These are phyloP conservation scores for Machaerirhynchus nigripectus DNA, from an alignment of 2,113 vertebrate genomes.

Conservation along the genomic window DNA sequence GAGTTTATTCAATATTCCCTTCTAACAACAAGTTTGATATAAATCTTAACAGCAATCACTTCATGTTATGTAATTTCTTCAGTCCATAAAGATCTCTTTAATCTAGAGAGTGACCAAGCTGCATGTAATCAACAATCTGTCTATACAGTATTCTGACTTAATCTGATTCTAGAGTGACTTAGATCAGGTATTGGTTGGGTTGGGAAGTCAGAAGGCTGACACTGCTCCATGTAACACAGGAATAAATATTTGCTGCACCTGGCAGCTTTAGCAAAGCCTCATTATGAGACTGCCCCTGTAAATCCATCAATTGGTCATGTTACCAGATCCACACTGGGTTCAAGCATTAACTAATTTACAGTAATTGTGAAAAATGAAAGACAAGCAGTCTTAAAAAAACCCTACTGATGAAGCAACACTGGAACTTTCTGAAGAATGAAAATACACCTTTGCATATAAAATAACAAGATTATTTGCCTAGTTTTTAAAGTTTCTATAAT, in stretches of 20 bases:
- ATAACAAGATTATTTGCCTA: background rate
- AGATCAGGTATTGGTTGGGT: background rate
- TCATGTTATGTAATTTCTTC: background rate
- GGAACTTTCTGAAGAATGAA: background rate
- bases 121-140: background rate
- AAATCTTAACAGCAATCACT: background rate
- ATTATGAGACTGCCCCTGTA: background rate
- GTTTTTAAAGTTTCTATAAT: background rate
- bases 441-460: background rate
- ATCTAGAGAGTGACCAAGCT: background rate
- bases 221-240: background rate
- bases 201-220: background rate
- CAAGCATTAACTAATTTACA: background rate
- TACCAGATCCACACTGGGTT: background rate
- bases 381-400: background rate
- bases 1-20: background rate
- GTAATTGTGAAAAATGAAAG: background rate
- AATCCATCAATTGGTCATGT: background rate
- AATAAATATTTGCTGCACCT: background rate
- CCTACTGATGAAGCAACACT: background rate
- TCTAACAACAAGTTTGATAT: background rate
- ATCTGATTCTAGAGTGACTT: background rate
- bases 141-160: background rate
- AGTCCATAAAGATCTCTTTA: background rate
- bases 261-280: background rate